Conservation (phyloP, 2,888 invertebrate genomes). For the Rutpela maculata region DNA sequence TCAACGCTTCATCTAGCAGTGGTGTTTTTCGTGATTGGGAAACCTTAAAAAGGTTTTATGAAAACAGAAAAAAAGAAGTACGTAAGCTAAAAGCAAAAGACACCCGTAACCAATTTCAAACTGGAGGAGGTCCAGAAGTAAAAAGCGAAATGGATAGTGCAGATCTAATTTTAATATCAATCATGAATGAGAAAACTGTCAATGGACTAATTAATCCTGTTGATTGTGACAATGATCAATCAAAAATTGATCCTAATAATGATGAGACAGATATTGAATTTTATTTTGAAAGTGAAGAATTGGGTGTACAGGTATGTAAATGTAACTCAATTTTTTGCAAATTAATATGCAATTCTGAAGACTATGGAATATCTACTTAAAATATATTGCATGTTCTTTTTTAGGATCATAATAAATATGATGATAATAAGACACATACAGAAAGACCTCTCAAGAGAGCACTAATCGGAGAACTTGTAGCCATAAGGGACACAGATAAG, state of each 20-base stretch:
- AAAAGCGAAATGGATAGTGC: background rate
- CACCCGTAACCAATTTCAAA: background rate
- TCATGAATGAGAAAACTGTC: conserved; percentile 9
- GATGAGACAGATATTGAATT: background rate
- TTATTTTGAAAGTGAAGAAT: conserved; percentile 2
- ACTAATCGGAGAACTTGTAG: conserved; percentile 2
- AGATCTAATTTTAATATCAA: conserved; percentile 11
- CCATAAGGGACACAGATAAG: background rate
- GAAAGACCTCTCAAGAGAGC: background rate
- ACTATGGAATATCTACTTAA: too few relatives aligned
- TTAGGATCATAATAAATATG: background rate
- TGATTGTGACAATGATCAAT: background rate
- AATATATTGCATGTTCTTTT: background rate
- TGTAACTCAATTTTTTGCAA: background rate
- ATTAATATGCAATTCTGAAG: background rate
- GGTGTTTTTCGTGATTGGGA: background rate
- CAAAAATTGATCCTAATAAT: background rate
- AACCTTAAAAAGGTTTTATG: conserved; percentile 14
- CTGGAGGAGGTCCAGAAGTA: conserved; percentile 7
- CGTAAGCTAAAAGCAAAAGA: conserved; percentile 5
- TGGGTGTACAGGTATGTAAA: conserved; percentile 3
- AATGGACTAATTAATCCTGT: background rate
- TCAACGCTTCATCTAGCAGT: conserved; percentile 13
- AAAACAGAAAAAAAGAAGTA: conserved; percentile 9
- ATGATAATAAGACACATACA: background rate